Percentiles rank a stretch among this genome's conserved stretches.
Conservation (phyloP, 2,797 vertebrate genomes). For the Mionectes olivaceus region DNA sequence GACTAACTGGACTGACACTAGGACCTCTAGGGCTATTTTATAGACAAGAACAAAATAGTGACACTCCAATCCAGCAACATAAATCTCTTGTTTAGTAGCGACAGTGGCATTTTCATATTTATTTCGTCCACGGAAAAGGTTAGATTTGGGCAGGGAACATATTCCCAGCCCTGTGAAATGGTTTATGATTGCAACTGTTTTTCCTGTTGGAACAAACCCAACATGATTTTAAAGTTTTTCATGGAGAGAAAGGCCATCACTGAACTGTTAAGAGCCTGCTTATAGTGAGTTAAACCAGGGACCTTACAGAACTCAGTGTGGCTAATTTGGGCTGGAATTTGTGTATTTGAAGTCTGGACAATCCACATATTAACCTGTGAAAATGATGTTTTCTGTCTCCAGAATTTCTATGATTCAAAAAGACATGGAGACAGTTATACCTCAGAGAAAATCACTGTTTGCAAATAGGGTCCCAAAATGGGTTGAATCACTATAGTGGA, state of each 20-base stretch:
- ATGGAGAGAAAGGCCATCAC: background rate
- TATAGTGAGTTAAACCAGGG: background rate
- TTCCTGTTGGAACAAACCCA: background rate
- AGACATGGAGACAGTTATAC: background rate
- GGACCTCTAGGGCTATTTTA: background rate
- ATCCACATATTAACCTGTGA: background rate
- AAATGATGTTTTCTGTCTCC: background rate
- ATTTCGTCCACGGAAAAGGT: background rate
- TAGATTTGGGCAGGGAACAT: background rate
- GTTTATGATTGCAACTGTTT: slow-evolving; percentile 2
- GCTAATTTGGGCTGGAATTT: background rate
- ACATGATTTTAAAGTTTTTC: background rate
- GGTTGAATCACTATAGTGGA: background rate
- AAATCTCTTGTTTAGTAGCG: background rate
- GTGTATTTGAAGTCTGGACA: background rate
- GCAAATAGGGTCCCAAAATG: background rate
- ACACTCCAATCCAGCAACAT: background rate
- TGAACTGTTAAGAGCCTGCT: background rate
- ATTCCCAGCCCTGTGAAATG: background rate
- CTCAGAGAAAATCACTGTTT: background rate
- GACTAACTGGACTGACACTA: background rate
- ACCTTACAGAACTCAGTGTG: background rate
- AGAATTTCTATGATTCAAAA: background rate
- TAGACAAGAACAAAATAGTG: background rate
- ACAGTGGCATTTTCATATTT: background rate